phyloP scores from a whole-genome alignment of 1,140 invertebrate species.

The Teleogryllus occipitalis region DNA sequence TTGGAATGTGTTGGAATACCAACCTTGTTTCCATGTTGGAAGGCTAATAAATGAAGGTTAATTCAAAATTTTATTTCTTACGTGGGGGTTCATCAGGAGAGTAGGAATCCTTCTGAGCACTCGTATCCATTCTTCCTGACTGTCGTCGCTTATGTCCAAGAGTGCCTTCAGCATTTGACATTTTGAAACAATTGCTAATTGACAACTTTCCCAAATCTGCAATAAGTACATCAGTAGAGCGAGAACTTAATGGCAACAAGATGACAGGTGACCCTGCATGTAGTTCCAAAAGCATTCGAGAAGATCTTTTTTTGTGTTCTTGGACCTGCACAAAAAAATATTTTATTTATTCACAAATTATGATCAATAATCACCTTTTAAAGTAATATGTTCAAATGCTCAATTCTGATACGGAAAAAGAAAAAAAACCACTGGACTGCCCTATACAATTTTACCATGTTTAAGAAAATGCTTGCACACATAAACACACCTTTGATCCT shows the following conservation, averaged over 20 bases:
- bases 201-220: conserved; percentile 73
- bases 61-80: not conserved
- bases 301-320: not conserved
- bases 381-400: no score
- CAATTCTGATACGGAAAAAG: no score
- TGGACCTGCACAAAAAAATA: not conserved
- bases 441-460: no score
- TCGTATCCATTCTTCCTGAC: not conserved
- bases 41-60: no score
- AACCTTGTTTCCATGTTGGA: no score
- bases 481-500: conserved; percentile 16
- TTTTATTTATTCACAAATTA: not conserved
- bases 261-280: conserved; percentile 76
- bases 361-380: no score
- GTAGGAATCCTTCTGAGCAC: not conserved
- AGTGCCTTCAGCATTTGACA: conserved; percentile 47
- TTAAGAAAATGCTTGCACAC: no score
- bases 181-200: conserved; percentile 64
- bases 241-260: conserved; percentile 76
- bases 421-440: no score
- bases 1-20: no score
- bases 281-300: conserved; percentile 47
- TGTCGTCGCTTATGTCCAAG: conserved; percentile 36
- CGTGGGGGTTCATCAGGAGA: not conserved
- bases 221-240: conserved; percentile 66